Evolutionary conservation across 2,113 vertebrate genomes (phyloP), one percentile per base, ranked within the genome.

Genomic region (Cyprinus carpio): DNA sequence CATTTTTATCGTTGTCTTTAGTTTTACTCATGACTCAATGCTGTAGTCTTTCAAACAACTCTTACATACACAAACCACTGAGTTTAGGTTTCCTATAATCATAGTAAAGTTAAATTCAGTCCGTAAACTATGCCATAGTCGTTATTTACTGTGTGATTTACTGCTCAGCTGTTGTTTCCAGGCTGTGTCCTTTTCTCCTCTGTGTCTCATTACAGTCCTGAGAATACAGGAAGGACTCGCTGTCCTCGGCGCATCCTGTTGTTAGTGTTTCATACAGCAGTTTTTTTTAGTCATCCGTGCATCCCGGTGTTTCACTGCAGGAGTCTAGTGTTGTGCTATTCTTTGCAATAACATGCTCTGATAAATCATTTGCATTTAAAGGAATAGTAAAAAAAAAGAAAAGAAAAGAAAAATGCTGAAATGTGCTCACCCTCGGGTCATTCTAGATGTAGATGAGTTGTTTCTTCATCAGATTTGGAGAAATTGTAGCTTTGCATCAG

Each of bases 211-310:
- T 1, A 2, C 67, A 23, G 4, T 40, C 18, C 18, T 10, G 56
- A 71, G 34, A 71, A 84, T 43, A 85, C 62, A 78, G 83, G 46
- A 85, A 85, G 43, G 75, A 79, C 12, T 74, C 71, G 1, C 40
- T 25, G 56, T 58, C 56, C 56, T n/a, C 56, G n/a, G n/a, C 20
- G 1, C 56, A 58, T n/a, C 56, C 56, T 4, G 7, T 58, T n/a
- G 60, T 65, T 65, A n/a, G n/a, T n/a, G 10, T 65, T 27, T 64
- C 8, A 64, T 13, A 5, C 60, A 25, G n/a, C 25, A 64, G 10
- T 13, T 64, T 64, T 25, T 62, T 64, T 25, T n/a, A n/a, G n/a
- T n/a, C 60, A 64, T 25, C 25, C 25, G 3, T 64, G 60, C 25
- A 25, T 54, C 51, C 51, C n/a, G 18, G 58, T 60, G 23, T 60